Conservation (phyloP, 2,888 invertebrate species). For the Orchesellides sinensis region DNA sequence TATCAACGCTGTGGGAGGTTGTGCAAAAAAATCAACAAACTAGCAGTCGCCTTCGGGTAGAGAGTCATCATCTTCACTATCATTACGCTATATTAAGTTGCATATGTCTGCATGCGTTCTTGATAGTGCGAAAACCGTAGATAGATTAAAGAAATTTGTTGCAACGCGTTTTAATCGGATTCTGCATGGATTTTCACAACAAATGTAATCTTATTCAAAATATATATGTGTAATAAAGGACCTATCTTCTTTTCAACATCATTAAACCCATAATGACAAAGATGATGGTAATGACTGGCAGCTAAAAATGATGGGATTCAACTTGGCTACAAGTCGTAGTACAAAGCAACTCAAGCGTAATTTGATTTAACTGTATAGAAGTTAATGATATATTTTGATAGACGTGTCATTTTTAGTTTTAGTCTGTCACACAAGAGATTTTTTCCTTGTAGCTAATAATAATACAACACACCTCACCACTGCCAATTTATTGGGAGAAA, state of each 20-base stretch:
- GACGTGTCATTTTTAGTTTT: too few relatives aligned
- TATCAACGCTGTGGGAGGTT: slow-evolving; percentile 22
- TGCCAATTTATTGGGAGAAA: too few relatives aligned
- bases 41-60: not conserved
- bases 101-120: slow-evolving; percentile 9
- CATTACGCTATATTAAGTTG: not conserved
- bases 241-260: slow-evolving; percentile 20
- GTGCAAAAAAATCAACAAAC: slow-evolving; percentile 1
- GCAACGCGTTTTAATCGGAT: slow-evolving; percentile 40
- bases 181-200: slow-evolving; percentile 22
- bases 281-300: slow-evolving; percentile 32
- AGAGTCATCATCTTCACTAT: not conserved
- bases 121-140: slow-evolving; percentile 8
- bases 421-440: too few relatives aligned
- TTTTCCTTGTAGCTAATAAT: too few relatives aligned
- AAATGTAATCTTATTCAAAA: slow-evolving; percentile 10
- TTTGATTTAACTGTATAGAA: too few relatives aligned
- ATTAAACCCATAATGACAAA: slow-evolving; percentile 8
- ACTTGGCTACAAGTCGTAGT: too few relatives aligned
- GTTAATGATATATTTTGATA: too few relatives aligned
- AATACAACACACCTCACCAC: too few relatives aligned
- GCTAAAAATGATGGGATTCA: not conserved
- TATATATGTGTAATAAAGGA: not conserved
- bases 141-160: slow-evolving; percentile 30
- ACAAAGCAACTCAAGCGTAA: too few relatives aligned